A percentile compares a stretch with the other conserved stretches of the same genome.
Conservation (phyloP, 1,140 invertebrate genomes). For the Pectinophora gossypiella region DNA sequence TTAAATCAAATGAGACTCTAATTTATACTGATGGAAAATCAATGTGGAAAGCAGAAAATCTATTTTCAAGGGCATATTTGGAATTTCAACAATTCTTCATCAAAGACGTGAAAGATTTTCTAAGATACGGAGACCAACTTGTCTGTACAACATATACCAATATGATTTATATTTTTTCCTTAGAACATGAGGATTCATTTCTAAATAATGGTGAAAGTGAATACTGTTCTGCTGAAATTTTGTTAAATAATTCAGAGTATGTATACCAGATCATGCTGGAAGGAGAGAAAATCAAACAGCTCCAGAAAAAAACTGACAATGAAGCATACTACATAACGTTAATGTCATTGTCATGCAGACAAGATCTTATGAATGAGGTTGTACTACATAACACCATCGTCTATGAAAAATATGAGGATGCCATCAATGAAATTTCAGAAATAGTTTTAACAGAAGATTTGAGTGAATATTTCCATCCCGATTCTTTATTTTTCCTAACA, state of each 20-base stretch:
- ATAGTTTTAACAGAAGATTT: conserved; percentile 36
- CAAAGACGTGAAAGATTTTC: conserved; percentile 48
- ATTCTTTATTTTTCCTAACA: conserved; percentile 37
- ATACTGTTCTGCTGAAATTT: conserved; percentile 30
- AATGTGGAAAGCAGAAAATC: conserved; percentile 47
- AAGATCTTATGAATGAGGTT: conserved; percentile 44
- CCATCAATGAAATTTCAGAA: conserved; percentile 30
- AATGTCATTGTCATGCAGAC: conserved; percentile 46
- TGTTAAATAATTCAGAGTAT: conserved; percentile 42
- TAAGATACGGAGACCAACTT: conserved; percentile 34
- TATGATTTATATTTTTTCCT: conserved; percentile 38
- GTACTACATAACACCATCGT: conserved; percentile 31
- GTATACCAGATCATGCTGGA: conserved; percentile 37
- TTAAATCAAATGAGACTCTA: conserved; percentile 21
- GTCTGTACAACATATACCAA: conserved; percentile 55
- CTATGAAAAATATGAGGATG: conserved; percentile 49
- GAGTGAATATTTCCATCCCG: conserved; percentile 33
- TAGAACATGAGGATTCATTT: conserved; percentile 33
- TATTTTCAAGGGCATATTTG: conserved; percentile 21
- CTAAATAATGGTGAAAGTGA: conserved; percentile 19
- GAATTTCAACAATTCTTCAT: conserved; percentile 39
- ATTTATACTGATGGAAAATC: conserved; percentile 49
- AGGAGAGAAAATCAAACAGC: conserved; percentile 32
- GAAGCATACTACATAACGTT: conserved; percentile 43
- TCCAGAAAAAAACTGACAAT: conserved; percentile 34